These are phyloP conservation scores for Cyprinodon tularosa DNA, from an alignment of 2,113 vertebrate species.

Conservation along the genomic window DNA sequence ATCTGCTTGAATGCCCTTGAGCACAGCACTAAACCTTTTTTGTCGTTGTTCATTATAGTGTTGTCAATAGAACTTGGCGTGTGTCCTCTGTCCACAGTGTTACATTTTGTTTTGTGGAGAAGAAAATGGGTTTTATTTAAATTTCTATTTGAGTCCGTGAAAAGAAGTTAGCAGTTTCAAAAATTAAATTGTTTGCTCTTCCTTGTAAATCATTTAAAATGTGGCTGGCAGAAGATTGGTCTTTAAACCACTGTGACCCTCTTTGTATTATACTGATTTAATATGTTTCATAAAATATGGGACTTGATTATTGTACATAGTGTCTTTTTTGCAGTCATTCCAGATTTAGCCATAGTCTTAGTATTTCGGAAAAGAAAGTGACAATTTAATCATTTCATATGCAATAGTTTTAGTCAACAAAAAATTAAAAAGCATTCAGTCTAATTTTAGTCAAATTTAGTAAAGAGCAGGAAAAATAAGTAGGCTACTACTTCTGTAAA, in stretches of 20 bases:
- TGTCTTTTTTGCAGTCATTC: too few relatives aligned
- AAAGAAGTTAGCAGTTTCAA: conserved; percentile 39
- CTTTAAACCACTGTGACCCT: conserved; percentile 47
- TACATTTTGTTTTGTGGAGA: conserved; percentile 19
- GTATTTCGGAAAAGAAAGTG: too few relatives aligned
- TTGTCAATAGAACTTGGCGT: neutral
- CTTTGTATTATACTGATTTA: conserved; percentile 12
- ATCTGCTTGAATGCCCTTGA: conserved; percentile 10
- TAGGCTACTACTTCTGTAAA: too few relatives aligned
- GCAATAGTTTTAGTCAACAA: too few relatives aligned
- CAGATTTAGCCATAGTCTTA: too few relatives aligned
- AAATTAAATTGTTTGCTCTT: conserved; percentile 25
- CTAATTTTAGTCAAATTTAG: too few relatives aligned
- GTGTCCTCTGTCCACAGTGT: neutral
- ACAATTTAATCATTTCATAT: too few relatives aligned
- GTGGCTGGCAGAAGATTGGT: neutral
- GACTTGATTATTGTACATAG: too few relatives aligned
- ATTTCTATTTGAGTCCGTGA: conserved; percentile 32
- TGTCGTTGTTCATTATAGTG: neutral
- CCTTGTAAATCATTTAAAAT: conserved; percentile 1
- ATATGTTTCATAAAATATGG: too few relatives aligned
- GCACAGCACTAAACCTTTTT: neutral
- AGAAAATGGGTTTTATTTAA: conserved; percentile 13
- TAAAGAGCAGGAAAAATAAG: too few relatives aligned
- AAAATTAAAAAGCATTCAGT: too few relatives aligned